Evolutionary conservation across 1,140 invertebrate species (phyloP).

Genomic region (Conus betulinus): DNA sequence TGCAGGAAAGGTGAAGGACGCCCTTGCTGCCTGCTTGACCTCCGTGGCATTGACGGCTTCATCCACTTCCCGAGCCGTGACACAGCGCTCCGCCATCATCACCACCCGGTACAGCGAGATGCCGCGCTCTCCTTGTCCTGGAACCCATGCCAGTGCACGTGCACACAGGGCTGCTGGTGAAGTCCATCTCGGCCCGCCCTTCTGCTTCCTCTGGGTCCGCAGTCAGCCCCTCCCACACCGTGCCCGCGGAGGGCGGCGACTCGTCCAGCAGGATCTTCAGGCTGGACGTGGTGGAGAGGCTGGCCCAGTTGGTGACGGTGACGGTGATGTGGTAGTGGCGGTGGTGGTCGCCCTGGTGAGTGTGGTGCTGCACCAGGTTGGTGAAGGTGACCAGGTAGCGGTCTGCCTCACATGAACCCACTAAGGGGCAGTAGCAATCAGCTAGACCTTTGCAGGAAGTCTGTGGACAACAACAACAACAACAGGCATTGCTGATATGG

Average conservation of each 20-base stretch:
- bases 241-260: conserved; percentile 50
- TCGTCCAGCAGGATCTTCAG: conserved; percentile 40
- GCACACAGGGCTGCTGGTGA: conserved; percentile 31
- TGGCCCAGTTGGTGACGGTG: conserved; percentile 45
- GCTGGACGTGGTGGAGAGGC: conserved; percentile 9
- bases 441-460: neutral
- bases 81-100: conserved; percentile 41
- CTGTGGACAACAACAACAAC: neutral
- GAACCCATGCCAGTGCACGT: conserved; percentile 48
- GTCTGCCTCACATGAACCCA: conserved; percentile 31
- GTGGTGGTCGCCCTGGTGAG: conserved; percentile 47
- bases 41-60: neutral
- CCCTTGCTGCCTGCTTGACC: neutral
- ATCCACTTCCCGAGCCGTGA: conserved; percentile 30
- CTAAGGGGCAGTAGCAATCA: conserved; percentile 34
- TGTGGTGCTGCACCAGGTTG: conserved; percentile 34
- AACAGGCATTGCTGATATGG: no score
- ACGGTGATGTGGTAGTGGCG: conserved; percentile 47
- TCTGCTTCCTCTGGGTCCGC: no score
- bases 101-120: conserved; percentile 46
- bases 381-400: conserved; percentile 47
- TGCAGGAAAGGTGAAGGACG: neutral
- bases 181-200: conserved; percentile 48
- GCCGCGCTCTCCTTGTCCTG: conserved; percentile 55
- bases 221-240: conserved; percentile 45